These are phyloP conservation scores for Neoascia interrupta DNA, from an alignment of 2,888 invertebrate species.

Conservation along the genomic window DNA sequence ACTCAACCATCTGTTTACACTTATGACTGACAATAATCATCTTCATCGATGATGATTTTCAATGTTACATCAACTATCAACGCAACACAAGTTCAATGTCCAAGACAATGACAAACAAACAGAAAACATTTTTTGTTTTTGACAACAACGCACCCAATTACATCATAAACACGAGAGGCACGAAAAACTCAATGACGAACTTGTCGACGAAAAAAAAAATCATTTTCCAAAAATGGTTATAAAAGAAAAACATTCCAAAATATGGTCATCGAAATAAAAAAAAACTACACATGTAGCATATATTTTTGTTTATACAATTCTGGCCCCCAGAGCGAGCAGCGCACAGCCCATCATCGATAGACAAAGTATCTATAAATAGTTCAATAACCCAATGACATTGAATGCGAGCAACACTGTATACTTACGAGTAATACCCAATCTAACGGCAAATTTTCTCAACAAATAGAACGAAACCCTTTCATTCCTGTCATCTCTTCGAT, in stretches of 20 bases:
- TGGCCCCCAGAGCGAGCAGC: conserved; percentile 11
- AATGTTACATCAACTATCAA: not conserved
- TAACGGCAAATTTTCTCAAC: conserved; percentile 37
- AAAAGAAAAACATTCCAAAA: conserved; percentile 17
- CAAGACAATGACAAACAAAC: conserved; percentile 34
- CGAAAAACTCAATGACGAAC: conserved; percentile 9
- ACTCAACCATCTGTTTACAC: too few species aligned
- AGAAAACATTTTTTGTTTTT: conserved; percentile 20
- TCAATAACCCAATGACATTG: conserved; percentile 49
- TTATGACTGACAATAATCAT: not conserved
- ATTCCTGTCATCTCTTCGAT: not conserved
- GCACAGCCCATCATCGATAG: conserved; percentile 34
- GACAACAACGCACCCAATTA: conserved; percentile 30
- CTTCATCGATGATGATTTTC: not conserved
- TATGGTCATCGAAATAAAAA: conserved; percentile 40
- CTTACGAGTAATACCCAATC: conserved; percentile 27
- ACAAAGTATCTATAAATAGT: conserved; percentile 33
- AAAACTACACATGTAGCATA: conserved; percentile 1
- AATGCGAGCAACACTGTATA: not conserved
- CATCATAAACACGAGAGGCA: conserved; percentile 4
- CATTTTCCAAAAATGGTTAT: conserved; percentile 43
- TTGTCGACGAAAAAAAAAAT: conserved; percentile 5
- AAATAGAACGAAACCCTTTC: conserved; percentile 33
- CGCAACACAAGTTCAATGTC: conserved; percentile 32
- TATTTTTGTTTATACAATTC: conserved; percentile 16